Evolutionary conservation across 1,140 invertebrate species (phyloP).

Genomic region (Probaryconus sp.): DNA sequence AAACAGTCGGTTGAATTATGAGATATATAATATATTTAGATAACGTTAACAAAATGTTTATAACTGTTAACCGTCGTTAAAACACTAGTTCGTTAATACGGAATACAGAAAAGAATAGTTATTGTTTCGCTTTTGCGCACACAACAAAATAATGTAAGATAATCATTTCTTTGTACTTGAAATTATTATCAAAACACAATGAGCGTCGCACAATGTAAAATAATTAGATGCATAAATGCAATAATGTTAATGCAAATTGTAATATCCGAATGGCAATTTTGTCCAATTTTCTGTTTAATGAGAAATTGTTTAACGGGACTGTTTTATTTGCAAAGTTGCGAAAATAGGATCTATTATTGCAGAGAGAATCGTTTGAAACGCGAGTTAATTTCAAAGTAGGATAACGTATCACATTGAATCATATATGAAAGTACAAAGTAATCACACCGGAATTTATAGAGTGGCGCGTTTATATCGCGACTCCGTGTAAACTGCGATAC

Average conservation of each 20-base stretch:
- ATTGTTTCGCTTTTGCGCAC: neutral
- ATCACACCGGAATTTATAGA: slow-evolving; percentile 20
- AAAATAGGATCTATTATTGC: slow-evolving; percentile 32
- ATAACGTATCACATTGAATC: slow-evolving; percentile 39
- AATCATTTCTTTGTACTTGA: slow-evolving; percentile 28
- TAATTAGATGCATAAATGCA: slow-evolving; percentile 37
- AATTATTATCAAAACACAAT: slow-evolving; percentile 33
- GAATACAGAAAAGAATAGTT: slow-evolving; percentile 4
- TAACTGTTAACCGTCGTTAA: neutral
- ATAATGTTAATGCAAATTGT: slow-evolving; percentile 41
- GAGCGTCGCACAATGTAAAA: slow-evolving; percentile 34
- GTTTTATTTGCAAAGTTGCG: slow-evolving; percentile 34
- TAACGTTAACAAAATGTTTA: neutral
- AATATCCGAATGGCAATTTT: slow-evolving; percentile 42
- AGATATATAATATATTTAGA: neutral
- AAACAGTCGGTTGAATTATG: too few species aligned
- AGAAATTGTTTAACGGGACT: slow-evolving; percentile 30
- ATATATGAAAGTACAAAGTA: slow-evolving; percentile 34
- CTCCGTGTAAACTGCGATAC: slow-evolving; percentile 23
- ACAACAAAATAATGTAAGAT: slow-evolving; percentile 28
- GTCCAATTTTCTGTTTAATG: slow-evolving; percentile 34
- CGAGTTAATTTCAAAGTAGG: slow-evolving; percentile 40
- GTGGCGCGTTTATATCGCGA: slow-evolving; percentile 15
- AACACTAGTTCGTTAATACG: neutral
- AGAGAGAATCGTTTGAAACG: slow-evolving; percentile 27